Percentiles rank a stretch among this genome's conserved stretches.
These are phyloP conservation scores for Cerastoderma edule DNA, from an alignment of 2,888 invertebrate species.

Conservation along the genomic window DNA sequence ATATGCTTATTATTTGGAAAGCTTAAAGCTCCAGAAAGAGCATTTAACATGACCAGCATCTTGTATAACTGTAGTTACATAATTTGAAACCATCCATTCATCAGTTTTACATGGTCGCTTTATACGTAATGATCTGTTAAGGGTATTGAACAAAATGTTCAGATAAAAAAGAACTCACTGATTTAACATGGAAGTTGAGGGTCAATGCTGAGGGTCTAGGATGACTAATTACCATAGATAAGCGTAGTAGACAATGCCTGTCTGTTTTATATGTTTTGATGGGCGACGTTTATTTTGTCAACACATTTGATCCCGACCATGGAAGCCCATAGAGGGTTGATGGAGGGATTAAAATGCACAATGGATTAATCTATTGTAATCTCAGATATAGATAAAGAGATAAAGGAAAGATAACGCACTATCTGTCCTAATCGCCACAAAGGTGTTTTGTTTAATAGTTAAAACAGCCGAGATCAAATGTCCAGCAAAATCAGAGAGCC, in stretches of 20 bases:
- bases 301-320: conserved; percentile 52
- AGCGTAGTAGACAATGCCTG: conserved; percentile 36
- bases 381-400: conserved; percentile 43
- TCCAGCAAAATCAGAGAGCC: conserved; percentile 18
- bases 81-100: too few relatives aligned
- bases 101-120: too few relatives aligned
- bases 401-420: conserved; percentile 19
- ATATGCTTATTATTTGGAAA: too few relatives aligned
- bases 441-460: conserved; percentile 36
- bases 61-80: too few relatives aligned
- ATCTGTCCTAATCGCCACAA: conserved; percentile 26
- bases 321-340: conserved; percentile 39
- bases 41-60: too few relatives aligned
- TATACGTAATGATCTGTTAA: too few relatives aligned
- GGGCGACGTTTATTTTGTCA: conserved; percentile 41
- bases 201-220: too few relatives aligned
- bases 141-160: too few relatives aligned
- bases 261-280: conserved; percentile 32
- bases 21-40: too few relatives aligned
- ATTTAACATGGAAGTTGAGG: too few relatives aligned
- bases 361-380: conserved; percentile 36
- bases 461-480: conserved; percentile 28
- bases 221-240: conserved; percentile 58
- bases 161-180: too few relatives aligned
- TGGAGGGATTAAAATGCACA: conserved; percentile 29